Evolutionary conservation across 2,797 vertebrate species (phyloP).

Genomic region (Linurgus olivaceus): DNA sequence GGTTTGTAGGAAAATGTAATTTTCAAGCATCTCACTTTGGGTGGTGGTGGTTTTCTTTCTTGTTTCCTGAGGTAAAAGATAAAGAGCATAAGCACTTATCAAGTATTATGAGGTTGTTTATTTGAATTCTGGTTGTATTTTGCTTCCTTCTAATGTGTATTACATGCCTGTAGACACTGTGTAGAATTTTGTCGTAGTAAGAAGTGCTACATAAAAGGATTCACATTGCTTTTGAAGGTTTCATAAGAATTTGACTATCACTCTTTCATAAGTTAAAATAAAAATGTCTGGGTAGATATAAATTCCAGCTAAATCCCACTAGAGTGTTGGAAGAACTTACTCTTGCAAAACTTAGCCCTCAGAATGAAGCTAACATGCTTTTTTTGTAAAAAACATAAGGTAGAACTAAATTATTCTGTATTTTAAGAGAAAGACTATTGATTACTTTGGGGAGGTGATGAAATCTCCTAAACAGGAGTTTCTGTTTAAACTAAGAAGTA

Average conservation of each 20-base stretch:
- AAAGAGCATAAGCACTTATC: not conserved
- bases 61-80: not conserved
- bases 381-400: not conserved
- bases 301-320: not conserved
- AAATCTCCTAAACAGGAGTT: not conserved
- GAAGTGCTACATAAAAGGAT: not conserved
- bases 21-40: not conserved
- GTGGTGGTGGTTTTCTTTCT: not conserved
- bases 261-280: not conserved
- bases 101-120: not conserved
- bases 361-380: not conserved
- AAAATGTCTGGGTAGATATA: not conserved
- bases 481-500: not conserved
- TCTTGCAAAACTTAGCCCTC: not conserved
- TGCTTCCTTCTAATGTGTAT: not conserved
- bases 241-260: not conserved
- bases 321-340: not conserved
- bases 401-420: not conserved
- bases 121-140: not conserved
- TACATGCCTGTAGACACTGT: not conserved
- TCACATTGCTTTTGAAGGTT: not conserved
- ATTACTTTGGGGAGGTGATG: not conserved
- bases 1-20: conserved; percentile 75
- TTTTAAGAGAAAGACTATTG: not conserved
- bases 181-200: not conserved